Percentiles rank a stretch among this genome's conserved stretches.
These are phyloP conservation scores for Amblyjoppa fuscipennis DNA, from an alignment of 2,888 invertebrate species.

Conservation along the genomic window DNA sequence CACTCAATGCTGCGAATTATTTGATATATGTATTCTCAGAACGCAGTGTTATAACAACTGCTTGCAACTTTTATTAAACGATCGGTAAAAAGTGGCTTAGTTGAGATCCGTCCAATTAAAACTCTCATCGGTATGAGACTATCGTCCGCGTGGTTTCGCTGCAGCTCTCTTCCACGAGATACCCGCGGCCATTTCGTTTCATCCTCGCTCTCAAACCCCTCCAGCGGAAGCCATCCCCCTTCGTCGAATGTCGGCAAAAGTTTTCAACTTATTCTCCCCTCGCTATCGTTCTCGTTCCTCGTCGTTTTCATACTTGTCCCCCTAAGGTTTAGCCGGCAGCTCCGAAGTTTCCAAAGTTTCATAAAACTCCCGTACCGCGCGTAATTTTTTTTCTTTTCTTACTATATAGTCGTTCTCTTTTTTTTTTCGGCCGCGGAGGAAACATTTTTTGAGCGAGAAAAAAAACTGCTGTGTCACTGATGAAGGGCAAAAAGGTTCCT, in stretches of 20 bases:
- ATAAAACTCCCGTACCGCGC: slow-evolving; percentile 56
- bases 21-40: slow-evolving; percentile 25
- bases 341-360: slow-evolving; percentile 54
- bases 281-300: slow-evolving; percentile 37
- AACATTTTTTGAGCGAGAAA: not conserved
- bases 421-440: slow-evolving; percentile 20
- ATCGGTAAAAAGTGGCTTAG: slow-evolving; percentile 37
- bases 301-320: slow-evolving; percentile 15
- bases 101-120: slow-evolving; percentile 60
- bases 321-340: slow-evolving; percentile 14
- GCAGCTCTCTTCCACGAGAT: slow-evolving; percentile 45
- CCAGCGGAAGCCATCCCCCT: slow-evolving; percentile 18
- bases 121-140: slow-evolving; percentile 28
- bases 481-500: not conserved
- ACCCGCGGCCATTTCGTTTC: slow-evolving; percentile 59
- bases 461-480: not conserved
- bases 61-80: slow-evolving; percentile 28
- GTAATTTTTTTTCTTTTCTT: slow-evolving; percentile 43
- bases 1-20: slow-evolving; percentile 27
- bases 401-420: slow-evolving; percentile 38
- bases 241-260: slow-evolving; percentile 48
- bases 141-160: slow-evolving; percentile 38
- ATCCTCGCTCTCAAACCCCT: slow-evolving; percentile 26
- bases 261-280: slow-evolving; percentile 57
- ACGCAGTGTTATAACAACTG: not conserved